Evolutionary conservation across 2,888 invertebrate genomes (phyloP), one percentile per base, ranked within the genome.

Genomic region (Hetaerina titia): DNA sequence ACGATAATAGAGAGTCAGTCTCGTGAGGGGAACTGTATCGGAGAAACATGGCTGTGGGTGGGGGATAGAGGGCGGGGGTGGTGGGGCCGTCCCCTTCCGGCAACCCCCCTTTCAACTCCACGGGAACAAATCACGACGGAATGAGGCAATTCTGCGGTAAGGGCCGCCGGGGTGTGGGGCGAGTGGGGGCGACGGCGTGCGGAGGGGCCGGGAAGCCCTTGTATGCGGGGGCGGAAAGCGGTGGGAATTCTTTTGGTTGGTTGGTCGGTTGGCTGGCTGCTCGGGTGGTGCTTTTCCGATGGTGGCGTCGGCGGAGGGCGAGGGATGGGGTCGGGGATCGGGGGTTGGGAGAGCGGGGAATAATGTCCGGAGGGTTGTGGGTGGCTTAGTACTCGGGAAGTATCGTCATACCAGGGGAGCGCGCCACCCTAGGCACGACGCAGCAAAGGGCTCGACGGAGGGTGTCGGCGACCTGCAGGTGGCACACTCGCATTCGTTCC

Each of bases 81-180:
- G 56, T 89, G 56, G 19, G 56, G 19, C 25, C 56, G 13, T 22
- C 89, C 88, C 56, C 88, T 88, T 88, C 19, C 89, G 5, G 45
- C 88, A 56, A 56, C 45, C 88, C 45, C 45, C 56, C 88, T 58
- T 57, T n/a, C 89, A 58, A 22, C 89, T 89, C 58, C 56, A 58
- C n/a, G 58, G 15, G 89, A 89, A 89, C 89, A 89, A 89, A 89
- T 89, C 89, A 89, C 89, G 89, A 89, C 57, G 58, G 89, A 89
- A 89, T 89, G 89, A 89, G 89, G 89, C 58, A 89, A 89, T 89
- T 89, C 89, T 58, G 89, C 58, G 89, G 89, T 56, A 89, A 89
- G 89, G 89, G 89, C 8, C 88, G 56, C 15, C 56, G 88, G 45
- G 88, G 56, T 19, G 13, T 56, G 56, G 2, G 88, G 88, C 0